Base-by-base conservation (phyloP, 2,797 vertebrate species). In the Bovichtus diacanthus region DNA sequence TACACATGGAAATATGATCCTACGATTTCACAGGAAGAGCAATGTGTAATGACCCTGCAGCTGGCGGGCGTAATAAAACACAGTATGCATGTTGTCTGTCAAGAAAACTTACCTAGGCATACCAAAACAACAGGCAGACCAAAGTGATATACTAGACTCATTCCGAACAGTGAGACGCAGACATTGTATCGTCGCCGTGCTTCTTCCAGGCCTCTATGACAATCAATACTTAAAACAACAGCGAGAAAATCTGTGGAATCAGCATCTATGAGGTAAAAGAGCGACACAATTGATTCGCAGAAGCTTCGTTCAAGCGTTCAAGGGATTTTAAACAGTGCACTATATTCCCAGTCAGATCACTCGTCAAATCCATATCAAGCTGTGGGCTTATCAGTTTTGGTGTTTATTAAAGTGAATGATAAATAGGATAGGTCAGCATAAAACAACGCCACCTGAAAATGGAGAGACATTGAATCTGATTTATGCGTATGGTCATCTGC, bases 1-100 rank as follows among this genome's bases (percentile, higher is more conserved):
- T 70, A 85, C 85, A 86, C 87, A 70, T 44, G 54, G 90, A 92
- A 91, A 93, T 93, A 91, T 82, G 90, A 93, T 88, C 85, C 78
- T 39, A 13, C 7, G 70, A 86, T 91, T 92, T 88, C 74, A 74
- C 78, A 76, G 82, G 74, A 80, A 90, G 88, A 89, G 74, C 47
- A 59, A 87, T 76, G 86, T 67, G 81, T 88, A 88, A 88, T 85
- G 89, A 87, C 87, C 85, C 78, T 25, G 78, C 92, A 92, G 91
- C 91, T 92, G 93, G 89, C 67, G 34, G 73, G 65, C 77, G 82
- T 88, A 88, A 91, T 91, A 91, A 92, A 91, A 82, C 83, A 83
- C 74, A 78, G 78, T 63, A 36, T 79, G 82, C 82, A 81, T 78
- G 84, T 72, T 90, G 85, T 90, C 90, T 88, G 88, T 91, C 88